Evolutionary conservation across 2,888 invertebrate species (phyloP), one percentile per base, ranked within the genome.

Genomic region (Dilophus febrilis): DNA sequence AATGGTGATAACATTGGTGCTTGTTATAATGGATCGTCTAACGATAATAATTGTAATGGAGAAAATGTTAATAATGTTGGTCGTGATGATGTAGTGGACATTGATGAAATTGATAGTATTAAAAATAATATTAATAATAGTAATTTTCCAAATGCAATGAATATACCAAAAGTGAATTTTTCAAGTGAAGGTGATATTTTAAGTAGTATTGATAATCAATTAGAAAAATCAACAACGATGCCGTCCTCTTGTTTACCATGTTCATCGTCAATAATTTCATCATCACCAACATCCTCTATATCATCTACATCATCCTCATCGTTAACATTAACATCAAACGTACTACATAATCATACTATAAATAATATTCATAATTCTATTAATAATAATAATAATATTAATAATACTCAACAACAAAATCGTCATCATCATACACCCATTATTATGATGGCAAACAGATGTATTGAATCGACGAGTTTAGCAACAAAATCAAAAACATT

Each of bases 221-320:
- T 6, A 22, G 8, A 22, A 6, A 22, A 8, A 22, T 22, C 22
- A 8, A n/a, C n/a, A n/a, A n/a, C n/a, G n/a, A n/a, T n/a, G n/a
- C 11, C 32, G 14, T 29, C 29, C 29, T 12, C 11, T 7, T 29
- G 29, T 29, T 29, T n/a, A 12, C n/a, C 22, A 22, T 22, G 22
- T 22, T 22, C 22, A 22, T 22, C 22, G 8, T 22, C 22, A 22
- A 6, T 8, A 22, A 6, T 8, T 4, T 22, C 22, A 22, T 22
- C 22, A 6, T 46, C 51, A 18, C 50, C 50, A 29, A 55, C 50
- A 45, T 59, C 61, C 8, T 58, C 61, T 11, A 52, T 59, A 30
- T 59, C 53, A 41, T 60, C 60, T 26, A n/a, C n/a, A n/a, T 59
- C 61, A 34, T 60, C 59, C 43, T 22, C 38, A 14, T 22, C 38